phyloP scores from a whole-genome alignment of 2,113 vertebrate species.

The Pedionomus torquatus region DNA sequence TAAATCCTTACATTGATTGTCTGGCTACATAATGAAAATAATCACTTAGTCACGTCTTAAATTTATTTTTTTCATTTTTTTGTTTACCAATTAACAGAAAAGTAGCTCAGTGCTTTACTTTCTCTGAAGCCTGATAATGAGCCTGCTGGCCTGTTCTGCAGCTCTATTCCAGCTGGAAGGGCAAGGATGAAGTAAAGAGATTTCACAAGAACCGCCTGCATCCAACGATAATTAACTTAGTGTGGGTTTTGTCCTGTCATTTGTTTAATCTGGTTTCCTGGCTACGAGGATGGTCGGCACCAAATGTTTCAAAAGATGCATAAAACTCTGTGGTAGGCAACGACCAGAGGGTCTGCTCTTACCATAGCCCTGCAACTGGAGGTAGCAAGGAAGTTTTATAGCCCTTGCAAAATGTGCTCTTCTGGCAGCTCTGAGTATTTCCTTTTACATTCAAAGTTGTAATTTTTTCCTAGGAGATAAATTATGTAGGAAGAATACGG shows the following conservation, averaged over 20 bases:
- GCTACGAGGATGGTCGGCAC: not conserved
- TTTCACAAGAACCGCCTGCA: not conserved
- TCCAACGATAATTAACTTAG: not conserved
- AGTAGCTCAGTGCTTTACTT: not conserved
- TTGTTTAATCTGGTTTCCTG: not conserved
- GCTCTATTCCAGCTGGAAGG: not conserved
- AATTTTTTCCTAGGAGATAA: not conserved
- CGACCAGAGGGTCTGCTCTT: not conserved
- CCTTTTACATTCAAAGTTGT: not conserved
- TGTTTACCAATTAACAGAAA: not conserved
- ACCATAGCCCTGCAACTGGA: not conserved
- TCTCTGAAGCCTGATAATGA: not conserved
- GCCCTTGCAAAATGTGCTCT: not conserved
- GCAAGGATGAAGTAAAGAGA: not conserved
- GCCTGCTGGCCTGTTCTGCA: not conserved
- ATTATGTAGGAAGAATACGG: conserved; percentile 11
- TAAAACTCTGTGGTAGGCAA: not conserved
- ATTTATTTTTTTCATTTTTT: not conserved
- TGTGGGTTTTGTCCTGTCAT: not conserved
- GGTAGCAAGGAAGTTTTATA: not conserved
- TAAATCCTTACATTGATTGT: not conserved
- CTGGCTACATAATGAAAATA: not conserved
- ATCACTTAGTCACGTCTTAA: not conserved
- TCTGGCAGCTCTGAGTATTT: not conserved
- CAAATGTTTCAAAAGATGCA: not conserved